phyloP scores from a whole-genome alignment of 2,888 invertebrate species.

The Epinotia demarniana region DNA sequence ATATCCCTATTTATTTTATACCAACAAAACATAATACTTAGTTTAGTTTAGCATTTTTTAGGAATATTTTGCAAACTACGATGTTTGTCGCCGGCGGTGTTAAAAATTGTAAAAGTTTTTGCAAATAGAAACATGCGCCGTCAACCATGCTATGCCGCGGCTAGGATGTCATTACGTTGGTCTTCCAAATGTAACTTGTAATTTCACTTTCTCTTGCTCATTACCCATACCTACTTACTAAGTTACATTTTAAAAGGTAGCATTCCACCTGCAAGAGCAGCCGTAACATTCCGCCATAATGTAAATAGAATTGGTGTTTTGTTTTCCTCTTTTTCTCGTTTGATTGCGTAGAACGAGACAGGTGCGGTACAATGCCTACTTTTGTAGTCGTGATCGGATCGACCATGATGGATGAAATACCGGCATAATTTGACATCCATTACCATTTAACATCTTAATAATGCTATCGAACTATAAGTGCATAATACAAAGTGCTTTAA shows the following conservation, averaged over 20 bases:
- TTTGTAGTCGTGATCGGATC: slow-evolving; percentile 38
- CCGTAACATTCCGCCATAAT: slow-evolving; percentile 35
- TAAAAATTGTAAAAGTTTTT: slow-evolving; percentile 53
- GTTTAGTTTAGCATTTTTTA: too few relatives aligned
- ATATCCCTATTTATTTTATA: not conserved
- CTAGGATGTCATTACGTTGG: slow-evolving; percentile 49
- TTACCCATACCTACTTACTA: slow-evolving; percentile 38
- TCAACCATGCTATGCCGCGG: slow-evolving; percentile 35
- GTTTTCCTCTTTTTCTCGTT: slow-evolving; percentile 6
- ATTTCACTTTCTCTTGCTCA: slow-evolving; percentile 45
- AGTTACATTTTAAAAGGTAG: slow-evolving; percentile 35
- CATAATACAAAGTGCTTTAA: slow-evolving; percentile 56
- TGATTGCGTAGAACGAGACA: slow-evolving; percentile 14
- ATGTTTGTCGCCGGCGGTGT: slow-evolving; percentile 46
- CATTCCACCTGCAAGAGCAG: slow-evolving; percentile 26
- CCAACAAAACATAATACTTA: not conserved
- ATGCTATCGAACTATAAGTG: slow-evolving; percentile 52
- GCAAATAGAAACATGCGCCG: slow-evolving; percentile 46
- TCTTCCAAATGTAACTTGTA: slow-evolving; percentile 49
- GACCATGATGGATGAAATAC: slow-evolving; percentile 46
- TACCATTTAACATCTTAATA: slow-evolving; percentile 56
- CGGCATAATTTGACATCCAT: slow-evolving; percentile 58
- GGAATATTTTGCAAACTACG: too few relatives aligned
- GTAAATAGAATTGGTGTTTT: slow-evolving; percentile 21
- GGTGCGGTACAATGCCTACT: slow-evolving; percentile 26